phyloP scores from a whole-genome alignment of 2,888 invertebrate genomes.

The Laothoe populi region DNA sequence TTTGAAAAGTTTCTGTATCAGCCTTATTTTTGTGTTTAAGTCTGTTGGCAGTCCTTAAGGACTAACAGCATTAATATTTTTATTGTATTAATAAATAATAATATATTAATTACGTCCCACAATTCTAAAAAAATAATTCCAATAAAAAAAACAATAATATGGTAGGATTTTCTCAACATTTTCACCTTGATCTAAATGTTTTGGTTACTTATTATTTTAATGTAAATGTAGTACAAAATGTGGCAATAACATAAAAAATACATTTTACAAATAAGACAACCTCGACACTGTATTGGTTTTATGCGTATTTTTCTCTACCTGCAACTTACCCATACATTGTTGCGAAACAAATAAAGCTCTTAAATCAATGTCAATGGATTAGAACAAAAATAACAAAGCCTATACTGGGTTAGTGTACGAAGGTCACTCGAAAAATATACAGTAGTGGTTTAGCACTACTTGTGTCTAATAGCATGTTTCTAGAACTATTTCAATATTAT shows the following conservation, averaged over 20 bases:
- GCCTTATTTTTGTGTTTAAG: too few relatives aligned
- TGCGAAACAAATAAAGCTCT: not conserved
- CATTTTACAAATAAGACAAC: conserved; percentile 6
- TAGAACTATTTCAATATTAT: not conserved
- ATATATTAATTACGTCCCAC: too few relatives aligned
- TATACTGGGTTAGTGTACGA: conserved; percentile 26
- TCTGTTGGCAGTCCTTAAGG: too few relatives aligned
- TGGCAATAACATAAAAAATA: not conserved
- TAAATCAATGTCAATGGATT: not conserved
- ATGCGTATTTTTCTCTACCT: not conserved
- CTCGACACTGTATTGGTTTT: not conserved
- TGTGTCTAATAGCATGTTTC: not conserved
- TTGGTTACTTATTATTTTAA: too few relatives aligned
- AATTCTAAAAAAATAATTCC: too few relatives aligned
- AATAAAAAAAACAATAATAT: too few relatives aligned
- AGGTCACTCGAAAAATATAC: conserved; percentile 16
- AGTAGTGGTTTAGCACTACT: not conserved
- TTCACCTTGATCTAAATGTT: too few relatives aligned
- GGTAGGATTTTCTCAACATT: too few relatives aligned
- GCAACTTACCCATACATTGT: not conserved
- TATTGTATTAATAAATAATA: too few relatives aligned
- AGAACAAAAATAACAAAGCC: conserved; percentile 26
- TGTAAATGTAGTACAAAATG: too few relatives aligned
- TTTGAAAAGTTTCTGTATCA: too few relatives aligned
- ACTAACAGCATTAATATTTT: too few relatives aligned